Evolutionary conservation across 2,888 invertebrate genomes (phyloP).

Genomic region (Synanthedon tipuliformis): DNA sequence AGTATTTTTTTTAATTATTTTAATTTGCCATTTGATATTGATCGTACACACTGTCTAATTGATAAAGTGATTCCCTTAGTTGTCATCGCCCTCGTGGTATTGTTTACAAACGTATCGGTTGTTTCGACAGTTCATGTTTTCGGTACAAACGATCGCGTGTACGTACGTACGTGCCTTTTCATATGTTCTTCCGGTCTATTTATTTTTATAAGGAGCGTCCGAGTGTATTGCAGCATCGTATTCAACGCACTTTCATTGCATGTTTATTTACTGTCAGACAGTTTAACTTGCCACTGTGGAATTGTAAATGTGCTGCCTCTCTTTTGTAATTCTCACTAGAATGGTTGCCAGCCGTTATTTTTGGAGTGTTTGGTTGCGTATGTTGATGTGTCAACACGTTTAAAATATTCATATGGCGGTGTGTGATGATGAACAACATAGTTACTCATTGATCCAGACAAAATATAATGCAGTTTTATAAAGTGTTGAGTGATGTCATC

Average conservation of each 20-base stretch:
- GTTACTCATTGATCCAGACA: background rate
- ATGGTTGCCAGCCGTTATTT: conserved; percentile 40
- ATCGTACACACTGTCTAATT: background rate
- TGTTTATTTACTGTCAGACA: conserved; percentile 26
- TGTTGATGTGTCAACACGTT: conserved; percentile 33
- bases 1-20: conserved; percentile 60
- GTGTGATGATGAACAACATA: background rate
- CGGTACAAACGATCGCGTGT: conserved; percentile 22
- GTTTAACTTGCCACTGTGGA: conserved; percentile 6
- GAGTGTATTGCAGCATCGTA: conserved; percentile 23
- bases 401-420: background rate
- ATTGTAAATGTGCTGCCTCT: conserved; percentile 8
- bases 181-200: conserved; percentile 29
- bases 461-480: background rate
- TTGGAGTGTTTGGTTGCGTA: conserved; percentile 31
- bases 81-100: conserved; percentile 10
- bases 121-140: conserved; percentile 17
- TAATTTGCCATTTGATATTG: conserved; percentile 3
- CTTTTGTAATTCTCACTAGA: conserved; percentile 27
- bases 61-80: conserved; percentile 2
- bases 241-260: conserved; percentile 8
- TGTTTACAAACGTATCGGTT: conserved; percentile 19
- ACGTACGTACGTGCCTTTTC: conserved; percentile 13
- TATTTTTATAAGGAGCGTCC: conserved; percentile 36
- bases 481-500: conserved; percentile 6